A percentile compares a stretch with the other conserved stretches of the same genome.
phyloP scores from a whole-genome alignment of 2,797 vertebrate species.

The Pachyuromys duprasi region DNA sequence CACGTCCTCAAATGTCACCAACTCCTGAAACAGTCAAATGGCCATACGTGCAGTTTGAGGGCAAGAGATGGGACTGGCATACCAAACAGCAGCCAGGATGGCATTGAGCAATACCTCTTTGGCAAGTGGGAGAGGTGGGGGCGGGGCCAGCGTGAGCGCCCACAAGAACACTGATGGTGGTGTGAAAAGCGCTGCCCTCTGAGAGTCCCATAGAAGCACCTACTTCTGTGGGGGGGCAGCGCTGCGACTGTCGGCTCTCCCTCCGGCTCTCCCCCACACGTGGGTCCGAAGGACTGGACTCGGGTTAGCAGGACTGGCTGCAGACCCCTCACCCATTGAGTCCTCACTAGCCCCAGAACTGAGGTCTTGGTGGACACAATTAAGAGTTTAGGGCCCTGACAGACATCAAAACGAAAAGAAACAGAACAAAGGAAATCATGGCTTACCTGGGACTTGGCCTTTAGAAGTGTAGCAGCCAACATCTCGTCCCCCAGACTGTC shows the following conservation, averaged over 20 bases:
- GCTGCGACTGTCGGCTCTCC: not conserved
- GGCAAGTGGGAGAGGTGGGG: not conserved
- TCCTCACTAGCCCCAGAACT: not conserved
- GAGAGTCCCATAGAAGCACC: not conserved
- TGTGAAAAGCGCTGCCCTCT: not conserved
- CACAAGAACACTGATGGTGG: not conserved
- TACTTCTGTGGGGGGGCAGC: not conserved
- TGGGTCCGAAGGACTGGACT: not conserved
- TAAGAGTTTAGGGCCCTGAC: not conserved
- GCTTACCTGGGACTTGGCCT: slow-evolving; percentile 81
- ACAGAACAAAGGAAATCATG: not conserved
- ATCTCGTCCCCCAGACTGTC: slow-evolving; percentile 71
- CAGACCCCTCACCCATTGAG: not conserved
- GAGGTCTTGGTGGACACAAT: not conserved
- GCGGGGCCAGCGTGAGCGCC: not conserved
- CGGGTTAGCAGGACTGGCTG: not conserved
- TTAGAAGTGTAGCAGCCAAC: slow-evolving; percentile 80
- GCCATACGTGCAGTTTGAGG: not conserved
- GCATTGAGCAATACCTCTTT: not conserved
- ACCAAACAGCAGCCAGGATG: not conserved
- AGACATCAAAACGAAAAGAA: not conserved
- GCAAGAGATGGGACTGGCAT: not conserved
- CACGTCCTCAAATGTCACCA: slow-evolving; percentile 79
- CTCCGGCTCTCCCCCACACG: too few relatives aligned
- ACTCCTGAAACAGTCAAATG: slow-evolving; percentile 69